phyloP scores from a whole-genome alignment of 1,140 invertebrate genomes.

The Apolygus lucorum region DNA sequence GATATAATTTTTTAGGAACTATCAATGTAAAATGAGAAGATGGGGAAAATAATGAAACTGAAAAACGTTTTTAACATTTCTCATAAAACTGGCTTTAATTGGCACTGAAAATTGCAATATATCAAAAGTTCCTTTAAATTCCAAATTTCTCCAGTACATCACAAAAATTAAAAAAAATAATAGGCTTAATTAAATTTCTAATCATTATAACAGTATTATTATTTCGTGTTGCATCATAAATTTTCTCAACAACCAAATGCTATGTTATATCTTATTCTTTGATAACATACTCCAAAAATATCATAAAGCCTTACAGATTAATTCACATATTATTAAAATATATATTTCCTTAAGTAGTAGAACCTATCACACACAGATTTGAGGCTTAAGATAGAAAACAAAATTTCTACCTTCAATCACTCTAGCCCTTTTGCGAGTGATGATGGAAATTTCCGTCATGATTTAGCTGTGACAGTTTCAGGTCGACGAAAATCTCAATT shows the following conservation, averaged over 20 bases:
- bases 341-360: conserved; percentile 13
- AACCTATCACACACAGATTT: neutral
- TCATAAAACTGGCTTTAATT: neutral
- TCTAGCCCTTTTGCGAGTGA: no score
- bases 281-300: neutral
- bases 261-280: neutral
- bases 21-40: no score
- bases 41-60: no score
- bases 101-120: neutral
- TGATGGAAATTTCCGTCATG: no score
- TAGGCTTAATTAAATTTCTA: neutral
- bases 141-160: neutral
- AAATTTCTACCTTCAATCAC: neutral
- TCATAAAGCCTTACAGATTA: neutral
- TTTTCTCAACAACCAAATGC: neutral
- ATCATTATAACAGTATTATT: no score
- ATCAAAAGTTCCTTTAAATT: neutral
- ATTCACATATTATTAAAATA: conserved; percentile 5
- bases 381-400: neutral
- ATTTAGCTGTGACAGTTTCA: no score
- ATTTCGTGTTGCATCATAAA: no score
- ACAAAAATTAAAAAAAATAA: neutral
- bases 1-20: no score
- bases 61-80: neutral
- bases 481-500: no score